phyloP scores from a whole-genome alignment of 1,140 invertebrate genomes.

The Trypoxylus dichotomus region DNA sequence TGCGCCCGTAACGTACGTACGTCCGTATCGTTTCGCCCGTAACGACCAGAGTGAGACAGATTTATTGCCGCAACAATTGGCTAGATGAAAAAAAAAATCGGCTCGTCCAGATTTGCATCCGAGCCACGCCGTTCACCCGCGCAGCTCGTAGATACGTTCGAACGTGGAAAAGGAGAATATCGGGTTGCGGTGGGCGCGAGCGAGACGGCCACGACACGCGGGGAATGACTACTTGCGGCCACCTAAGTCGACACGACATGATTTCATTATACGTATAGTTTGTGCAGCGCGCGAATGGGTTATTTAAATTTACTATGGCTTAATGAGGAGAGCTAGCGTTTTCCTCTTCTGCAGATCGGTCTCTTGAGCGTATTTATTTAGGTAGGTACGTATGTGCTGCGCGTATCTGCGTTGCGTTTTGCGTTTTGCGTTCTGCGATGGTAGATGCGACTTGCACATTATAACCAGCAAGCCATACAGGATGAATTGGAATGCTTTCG shows the following conservation, averaged over 20 bases:
- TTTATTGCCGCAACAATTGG: conserved; percentile 27
- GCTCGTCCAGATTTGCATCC: not conserved
- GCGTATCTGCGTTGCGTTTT: too few relatives aligned
- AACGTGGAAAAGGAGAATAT: not conserved
- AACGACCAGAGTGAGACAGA: conserved; percentile 25
- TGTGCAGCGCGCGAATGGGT: conserved; percentile 28
- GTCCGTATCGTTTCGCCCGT: not conserved
- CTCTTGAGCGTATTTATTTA: too few relatives aligned
- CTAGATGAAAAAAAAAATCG: conserved; percentile 23
- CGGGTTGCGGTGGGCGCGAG: not conserved
- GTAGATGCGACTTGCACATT: too few relatives aligned
- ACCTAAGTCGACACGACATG: conserved; percentile 34
- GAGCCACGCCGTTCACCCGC: not conserved
- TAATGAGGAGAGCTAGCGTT: conserved; percentile 28
- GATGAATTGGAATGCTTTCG: too few relatives aligned
- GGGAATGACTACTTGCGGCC: conserved; percentile 18
- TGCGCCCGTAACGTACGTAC: not conserved
- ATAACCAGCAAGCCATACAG: too few relatives aligned
- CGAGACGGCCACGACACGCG: not conserved
- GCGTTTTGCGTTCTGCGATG: too few relatives aligned
- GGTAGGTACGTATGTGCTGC: too few relatives aligned
- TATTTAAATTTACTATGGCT: conserved; percentile 35
- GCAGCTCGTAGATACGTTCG: not conserved
- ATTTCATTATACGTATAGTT: conserved; percentile 35
- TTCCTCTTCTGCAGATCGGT: too few relatives aligned